Evolutionary conservation across 2,797 vertebrate species (phyloP).

Genomic region (Fratercula arctica): DNA sequence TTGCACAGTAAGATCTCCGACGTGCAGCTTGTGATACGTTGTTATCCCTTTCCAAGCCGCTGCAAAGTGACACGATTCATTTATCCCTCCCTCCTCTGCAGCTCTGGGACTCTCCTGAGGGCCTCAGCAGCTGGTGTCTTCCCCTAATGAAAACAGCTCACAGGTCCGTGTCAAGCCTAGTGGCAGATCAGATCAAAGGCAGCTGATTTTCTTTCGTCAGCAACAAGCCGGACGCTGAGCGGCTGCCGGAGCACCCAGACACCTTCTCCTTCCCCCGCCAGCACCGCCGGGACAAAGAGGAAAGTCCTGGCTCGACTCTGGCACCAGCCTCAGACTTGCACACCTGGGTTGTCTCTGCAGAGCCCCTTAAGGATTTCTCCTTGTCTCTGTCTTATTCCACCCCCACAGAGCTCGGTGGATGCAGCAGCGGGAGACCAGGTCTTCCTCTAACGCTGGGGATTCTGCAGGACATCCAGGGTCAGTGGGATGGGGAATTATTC

Average conservation of each 20-base stretch:
- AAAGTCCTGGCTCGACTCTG: not conserved
- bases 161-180: conserved; percentile 5
- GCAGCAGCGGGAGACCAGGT: not conserved
- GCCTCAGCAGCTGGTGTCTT: conserved; percentile 47
- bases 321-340: not conserved
- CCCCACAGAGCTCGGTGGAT: rapidly evolving
- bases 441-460: not conserved
- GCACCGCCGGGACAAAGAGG: not conserved
- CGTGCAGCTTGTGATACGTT: not conserved
- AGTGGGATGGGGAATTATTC: not conserved
- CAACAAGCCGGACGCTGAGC: not conserved
- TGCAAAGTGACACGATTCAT: conserved; percentile 51
- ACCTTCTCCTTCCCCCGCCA: not conserved
- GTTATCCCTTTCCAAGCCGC: conserved; percentile 15
- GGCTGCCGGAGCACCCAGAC: not conserved
- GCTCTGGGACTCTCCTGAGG: conserved; percentile 15
- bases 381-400: not conserved
- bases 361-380: not conserved
- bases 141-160: conserved; percentile 56
- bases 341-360: not conserved
- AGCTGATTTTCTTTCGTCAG: not conserved
- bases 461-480: not conserved
- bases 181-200: conserved; percentile 25
- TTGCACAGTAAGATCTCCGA: not conserved
- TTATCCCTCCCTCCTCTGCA: conserved; percentile 18